phyloP scores from a whole-genome alignment of 2,113 vertebrate species.

The Cinclus cinclus region DNA sequence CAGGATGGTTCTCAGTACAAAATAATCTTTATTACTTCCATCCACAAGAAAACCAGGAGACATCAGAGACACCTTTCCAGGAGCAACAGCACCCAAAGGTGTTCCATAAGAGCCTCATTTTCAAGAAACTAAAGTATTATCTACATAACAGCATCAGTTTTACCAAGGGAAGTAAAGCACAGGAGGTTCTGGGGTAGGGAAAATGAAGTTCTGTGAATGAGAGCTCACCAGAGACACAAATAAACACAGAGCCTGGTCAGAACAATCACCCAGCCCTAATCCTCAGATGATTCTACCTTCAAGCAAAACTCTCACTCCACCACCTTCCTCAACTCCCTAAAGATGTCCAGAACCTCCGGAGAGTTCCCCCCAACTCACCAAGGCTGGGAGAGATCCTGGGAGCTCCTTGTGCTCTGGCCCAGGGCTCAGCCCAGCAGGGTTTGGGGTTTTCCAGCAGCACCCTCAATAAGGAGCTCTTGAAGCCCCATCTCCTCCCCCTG shows the following conservation, averaged over 20 bases:
- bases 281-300: not conserved
- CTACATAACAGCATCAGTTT: not conserved
- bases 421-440: fast-evolving
- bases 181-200: fast-evolving
- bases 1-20: not conserved
- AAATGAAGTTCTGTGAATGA: not conserved
- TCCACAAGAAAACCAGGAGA: fast-evolving
- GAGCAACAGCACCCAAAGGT: not conserved
- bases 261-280: too few relatives aligned
- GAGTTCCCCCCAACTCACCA: fast-evolving
- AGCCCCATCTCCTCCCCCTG: not conserved
- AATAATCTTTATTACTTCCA: not conserved
- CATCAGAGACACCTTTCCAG: not conserved
- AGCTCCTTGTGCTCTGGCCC: not conserved
- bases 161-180: not conserved
- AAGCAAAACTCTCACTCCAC: not conserved
- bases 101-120: not conserved
- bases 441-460: fast-evolving
- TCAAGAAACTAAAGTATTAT: not conserved
- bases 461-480: not conserved
- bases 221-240: not conserved
- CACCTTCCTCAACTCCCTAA: not conserved
- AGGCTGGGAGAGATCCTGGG: fast-evolving
- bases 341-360: fast-evolving
- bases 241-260: not conserved